Base-by-base conservation (phyloP, 2,113 vertebrate species). In the Eretmodus cyanostictus region DNA sequence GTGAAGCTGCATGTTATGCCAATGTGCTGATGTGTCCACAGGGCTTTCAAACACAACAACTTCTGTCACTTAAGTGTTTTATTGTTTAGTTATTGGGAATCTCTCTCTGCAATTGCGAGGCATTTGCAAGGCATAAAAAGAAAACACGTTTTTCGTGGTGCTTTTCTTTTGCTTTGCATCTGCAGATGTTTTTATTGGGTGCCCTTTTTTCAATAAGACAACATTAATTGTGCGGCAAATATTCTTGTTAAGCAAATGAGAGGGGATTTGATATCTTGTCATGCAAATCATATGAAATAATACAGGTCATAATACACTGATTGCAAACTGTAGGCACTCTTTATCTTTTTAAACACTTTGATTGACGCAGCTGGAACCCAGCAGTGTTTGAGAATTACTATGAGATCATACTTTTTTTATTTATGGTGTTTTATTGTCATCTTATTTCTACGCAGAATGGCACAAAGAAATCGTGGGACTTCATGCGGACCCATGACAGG, bases 401-500 rank as follows among this genome's bases (percentile, higher is more conserved):
- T 78, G 63, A 31, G 42, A 76, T 63, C 73, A 79, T 27, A 6
- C 12, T 83, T 71, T 66, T 84, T 84, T 59, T 12, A 66, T 81
- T 88, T 3, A 36, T 81, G 59, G 17, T 87, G 51, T 89, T 80
- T 19, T 2, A 82, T 79, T 79, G 55, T 93, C 42, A n/a, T 89
- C 27, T 86, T 87, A 27, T 85, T 91, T 81, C 17, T 93, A 93
- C 17, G n/a, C 93, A 98, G 97, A 98, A 98, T 92, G 98, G 97
- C 84, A 95, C 95, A 68, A 97, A 97, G 96, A 98, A 98, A 94
- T 95, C 92, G 83, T 98, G 97, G 98, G 98, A 98, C 95, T 98
- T 97, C 94, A 97, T 98, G 98, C 96, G 96, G 93, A 97, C 97
- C 13, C 97, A 98, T 92, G 98, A 98, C 96, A 98, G 98, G 97